Percentiles rank a stretch among this genome's conserved stretches.
These are phyloP conservation scores for Musca domestica DNA, from an alignment of 1,140 invertebrate species.

Conservation along the genomic window DNA sequence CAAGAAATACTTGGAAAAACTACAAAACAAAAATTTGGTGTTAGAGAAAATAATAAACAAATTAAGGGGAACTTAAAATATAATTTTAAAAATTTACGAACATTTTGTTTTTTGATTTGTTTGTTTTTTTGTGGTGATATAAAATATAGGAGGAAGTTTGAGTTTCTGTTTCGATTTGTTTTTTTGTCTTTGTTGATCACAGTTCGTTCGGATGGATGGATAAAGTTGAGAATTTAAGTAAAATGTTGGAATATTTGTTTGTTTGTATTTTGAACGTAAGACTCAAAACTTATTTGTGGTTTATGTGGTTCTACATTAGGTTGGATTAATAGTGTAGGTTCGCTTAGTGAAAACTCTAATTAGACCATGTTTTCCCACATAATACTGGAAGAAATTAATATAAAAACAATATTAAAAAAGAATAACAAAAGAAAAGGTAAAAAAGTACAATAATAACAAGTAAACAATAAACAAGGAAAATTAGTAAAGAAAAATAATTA, in stretches of 20 bases:
- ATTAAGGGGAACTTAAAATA: not conserved
- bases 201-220: conserved; percentile 1
- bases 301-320: not conserved
- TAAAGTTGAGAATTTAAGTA: not conserved
- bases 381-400: conserved; percentile 43
- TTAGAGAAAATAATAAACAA: not conserved
- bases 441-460: not conserved
- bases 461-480: conserved; percentile 38
- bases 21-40: too few species aligned
- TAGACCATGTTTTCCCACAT: conserved; percentile 48
- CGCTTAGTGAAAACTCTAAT: conserved; percentile 47
- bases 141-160: not conserved
- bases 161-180: too few species aligned
- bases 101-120: not conserved
- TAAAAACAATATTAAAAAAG: conserved; percentile 29
- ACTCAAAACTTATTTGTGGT: too few species aligned
- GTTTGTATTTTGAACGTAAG: not conserved
- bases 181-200: conserved; percentile 9
- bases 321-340: conserved; percentile 19
- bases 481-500: conserved; percentile 12
- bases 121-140: not conserved
- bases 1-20: too few species aligned
- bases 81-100: conserved; percentile 7
- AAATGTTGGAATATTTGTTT: not conserved
- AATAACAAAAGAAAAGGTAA: conserved; percentile 24